Evolutionary conservation across 2,113 vertebrate species (phyloP), one percentile per base, ranked within the genome.

Genomic region (Cynoglossus semilaevis): DNA sequence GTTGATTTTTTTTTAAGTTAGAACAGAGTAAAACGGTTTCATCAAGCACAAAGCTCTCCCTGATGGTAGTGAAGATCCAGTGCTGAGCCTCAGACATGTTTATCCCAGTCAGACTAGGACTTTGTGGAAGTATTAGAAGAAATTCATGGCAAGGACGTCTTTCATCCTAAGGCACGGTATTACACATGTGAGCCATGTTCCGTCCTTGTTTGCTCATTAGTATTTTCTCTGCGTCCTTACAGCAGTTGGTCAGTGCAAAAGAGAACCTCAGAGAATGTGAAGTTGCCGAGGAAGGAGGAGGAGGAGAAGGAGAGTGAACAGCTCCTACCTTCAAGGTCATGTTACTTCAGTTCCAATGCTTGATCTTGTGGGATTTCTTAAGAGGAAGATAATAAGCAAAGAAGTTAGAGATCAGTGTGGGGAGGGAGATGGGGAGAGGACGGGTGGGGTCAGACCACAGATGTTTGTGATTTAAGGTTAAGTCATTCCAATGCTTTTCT

Each of bases 161-260:
- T 18, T 13, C 8, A 17, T 9, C 44, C 22, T 1, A 13, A 17
- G 15, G 15, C 44, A 5, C 8, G 0, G 14, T 16, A 44, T 38
- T 1, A 36, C 16, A 50, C 19, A 13, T 54, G 62, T 47, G 58
- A 63, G 41, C 53, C 10, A 5, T 41, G 47, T 18, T n/a, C 38
- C 0, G 5, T 11, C 17, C 13, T n/a, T 19, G 41, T 43, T n/a
- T 8, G 8, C 76, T 74, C 68, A 76, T 76, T 80, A 55, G 41
- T 64, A 80, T 76, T 68, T 59, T 53, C 50, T 7, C 36, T 41
- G 65, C 53, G 14, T 76, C 53, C 19, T 70, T 58, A 15, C 65
- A 65, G 59, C 72, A 64, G 67, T 58, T 50, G 58, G 72, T 65
- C 63, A 15, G 54, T 19, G 47, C 34, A 47, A 4, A 18, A 19